phyloP scores from a whole-genome alignment of 2,888 invertebrate genomes.

The Acrobasis consociella region DNA sequence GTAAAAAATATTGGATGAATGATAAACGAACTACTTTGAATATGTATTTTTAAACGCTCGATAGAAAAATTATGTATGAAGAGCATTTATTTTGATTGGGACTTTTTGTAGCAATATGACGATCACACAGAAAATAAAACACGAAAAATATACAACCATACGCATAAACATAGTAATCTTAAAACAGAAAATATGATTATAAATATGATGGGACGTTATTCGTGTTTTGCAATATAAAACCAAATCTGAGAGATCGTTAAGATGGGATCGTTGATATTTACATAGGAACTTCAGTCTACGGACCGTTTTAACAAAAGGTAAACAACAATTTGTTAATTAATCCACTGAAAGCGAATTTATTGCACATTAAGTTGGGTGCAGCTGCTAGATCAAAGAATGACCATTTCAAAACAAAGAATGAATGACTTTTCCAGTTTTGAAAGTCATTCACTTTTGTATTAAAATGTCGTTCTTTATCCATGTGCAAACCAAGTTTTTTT shows the following conservation, averaged over 20 bases:
- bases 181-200: slow-evolving; percentile 17
- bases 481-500: no score
- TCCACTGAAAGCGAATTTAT: neutral
- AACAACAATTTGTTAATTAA: neutral
- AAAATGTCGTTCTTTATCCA: no score
- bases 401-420: no score
- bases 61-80: neutral
- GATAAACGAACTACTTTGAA: no score
- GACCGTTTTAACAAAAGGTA: neutral
- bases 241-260: slow-evolving; percentile 5
- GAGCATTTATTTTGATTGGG: neutral
- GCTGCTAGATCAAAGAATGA: no score
- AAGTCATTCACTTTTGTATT: no score
- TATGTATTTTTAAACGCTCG: neutral
- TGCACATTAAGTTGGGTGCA: neutral
- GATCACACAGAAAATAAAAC: slow-evolving; percentile 3
- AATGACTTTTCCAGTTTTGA: no score
- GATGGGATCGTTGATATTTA: slow-evolving; percentile 4
- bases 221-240: neutral
- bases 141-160: slow-evolving; percentile 10
- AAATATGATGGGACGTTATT: slow-evolving; percentile 3
- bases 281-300: neutral
- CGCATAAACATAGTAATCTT: slow-evolving; percentile 10
- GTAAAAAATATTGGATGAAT: no score
- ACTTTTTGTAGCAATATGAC: neutral